These are phyloP conservation scores for Bombus difficillimus DNA, from an alignment of 1,140 invertebrate genomes.

Conservation along the genomic window DNA sequence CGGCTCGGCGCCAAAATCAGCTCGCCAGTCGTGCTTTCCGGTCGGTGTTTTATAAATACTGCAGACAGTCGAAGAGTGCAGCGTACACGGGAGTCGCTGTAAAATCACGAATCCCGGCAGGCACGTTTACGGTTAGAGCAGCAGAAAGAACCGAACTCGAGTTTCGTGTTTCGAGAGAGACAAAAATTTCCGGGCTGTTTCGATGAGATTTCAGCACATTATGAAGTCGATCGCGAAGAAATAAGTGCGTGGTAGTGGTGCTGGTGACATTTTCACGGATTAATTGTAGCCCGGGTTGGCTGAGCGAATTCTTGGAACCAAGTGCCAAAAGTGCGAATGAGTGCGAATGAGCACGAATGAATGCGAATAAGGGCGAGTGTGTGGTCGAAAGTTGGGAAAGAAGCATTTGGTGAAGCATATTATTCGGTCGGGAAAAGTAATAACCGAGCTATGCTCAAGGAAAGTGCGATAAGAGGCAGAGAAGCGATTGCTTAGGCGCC, in stretches of 20 bases:
- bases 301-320: conserved; percentile 36
- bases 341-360: neutral
- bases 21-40: conserved; percentile 80
- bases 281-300: conserved; percentile 34
- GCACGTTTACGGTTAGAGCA: neutral
- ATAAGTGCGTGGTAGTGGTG: neutral
- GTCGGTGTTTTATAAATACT: conserved; percentile 84
- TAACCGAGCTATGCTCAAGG: neutral
- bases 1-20: conserved; percentile 81
- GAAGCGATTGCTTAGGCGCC: neutral
- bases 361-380: neutral
- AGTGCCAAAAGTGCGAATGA: conserved; percentile 15
- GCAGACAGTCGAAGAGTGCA: conserved; percentile 78
- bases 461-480: conserved; percentile 14
- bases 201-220: too few relatives aligned
- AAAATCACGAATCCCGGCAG: conserved; percentile 52
- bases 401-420: neutral
- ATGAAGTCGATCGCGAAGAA: neutral
- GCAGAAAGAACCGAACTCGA: neutral
- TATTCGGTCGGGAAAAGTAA: neutral
- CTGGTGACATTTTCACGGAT: conserved; percentile 42
- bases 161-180: neutral
- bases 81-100: conserved; percentile 63
- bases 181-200: neutral
- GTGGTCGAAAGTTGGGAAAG: neutral